phyloP scores from a whole-genome alignment of 1,140 invertebrate species.

The Scylla paramamosain region DNA sequence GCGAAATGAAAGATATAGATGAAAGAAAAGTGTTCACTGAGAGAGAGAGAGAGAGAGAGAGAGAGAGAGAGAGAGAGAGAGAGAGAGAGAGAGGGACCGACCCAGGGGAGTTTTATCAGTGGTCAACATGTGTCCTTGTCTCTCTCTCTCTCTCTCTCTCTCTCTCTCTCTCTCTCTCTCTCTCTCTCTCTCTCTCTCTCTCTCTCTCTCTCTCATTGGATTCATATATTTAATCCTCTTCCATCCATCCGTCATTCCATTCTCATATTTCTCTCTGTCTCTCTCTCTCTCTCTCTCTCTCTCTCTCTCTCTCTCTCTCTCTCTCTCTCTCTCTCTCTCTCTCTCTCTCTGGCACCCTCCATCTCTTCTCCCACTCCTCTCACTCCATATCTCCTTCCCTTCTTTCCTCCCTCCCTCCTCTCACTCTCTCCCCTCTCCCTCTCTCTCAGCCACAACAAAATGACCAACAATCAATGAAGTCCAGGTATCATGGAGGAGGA shows the following conservation, averaged over 20 bases:
- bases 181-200: conserved; percentile 32
- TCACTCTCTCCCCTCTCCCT: background rate
- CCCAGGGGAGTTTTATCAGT: conserved; percentile 45
- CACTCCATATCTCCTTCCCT: background rate
- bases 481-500: conserved; percentile 63
- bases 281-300: background rate
- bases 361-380: background rate
- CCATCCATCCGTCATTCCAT: background rate
- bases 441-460: conserved; percentile 61
- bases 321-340: background rate
- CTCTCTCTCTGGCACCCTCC: conserved; percentile 12
- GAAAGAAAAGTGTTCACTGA: background rate
- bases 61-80: background rate
- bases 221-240: conserved; percentile 1
- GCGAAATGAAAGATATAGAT: conserved; percentile 5
- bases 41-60: conserved; percentile 37
- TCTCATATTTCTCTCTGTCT: background rate
- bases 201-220: conserved; percentile 6
- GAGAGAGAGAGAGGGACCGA: conserved; percentile 13
- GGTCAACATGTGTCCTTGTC: conserved; percentile 7
- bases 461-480: conserved; percentile 74
- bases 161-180: conserved; percentile 29
- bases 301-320: background rate
- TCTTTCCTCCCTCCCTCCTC: background rate
- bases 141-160: background rate